Percentiles rank a stretch among this genome's conserved stretches.
These are phyloP conservation scores for Caenorhabditis tropicalis DNA, from an alignment of 1,140 invertebrate species.

Conservation along the genomic window DNA sequence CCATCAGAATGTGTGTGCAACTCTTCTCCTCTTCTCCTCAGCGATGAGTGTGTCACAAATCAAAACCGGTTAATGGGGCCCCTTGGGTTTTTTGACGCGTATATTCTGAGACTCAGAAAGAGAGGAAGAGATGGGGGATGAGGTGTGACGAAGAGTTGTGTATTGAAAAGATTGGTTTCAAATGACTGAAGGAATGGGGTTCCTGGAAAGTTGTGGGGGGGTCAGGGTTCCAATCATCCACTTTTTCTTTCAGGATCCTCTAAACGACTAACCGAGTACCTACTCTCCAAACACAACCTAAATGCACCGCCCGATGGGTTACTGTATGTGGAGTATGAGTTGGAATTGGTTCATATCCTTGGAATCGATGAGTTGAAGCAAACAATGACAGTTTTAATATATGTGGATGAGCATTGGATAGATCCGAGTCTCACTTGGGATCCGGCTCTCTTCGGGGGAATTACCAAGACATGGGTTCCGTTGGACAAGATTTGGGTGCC, in stretches of 20 bases:
- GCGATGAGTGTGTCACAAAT: neutral
- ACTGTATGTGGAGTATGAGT: conserved; percentile 64
- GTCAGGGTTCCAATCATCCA: too few species aligned
- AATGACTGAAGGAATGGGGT: too few species aligned
- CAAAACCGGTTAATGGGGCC: neutral
- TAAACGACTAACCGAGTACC: conserved; percentile 58
- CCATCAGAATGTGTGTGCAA: too few species aligned
- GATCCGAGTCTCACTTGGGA: conserved; percentile 72
- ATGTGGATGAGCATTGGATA: conserved; percentile 68
- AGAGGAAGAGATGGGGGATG: neutral
- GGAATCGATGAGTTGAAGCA: conserved; percentile 69
- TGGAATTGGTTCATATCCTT: conserved; percentile 66
- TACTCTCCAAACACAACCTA: conserved; percentile 57
- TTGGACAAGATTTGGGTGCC: conserved; percentile 69
- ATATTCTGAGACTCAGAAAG: too few species aligned
- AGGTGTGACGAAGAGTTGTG: neutral
- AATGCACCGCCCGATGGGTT: conserved; percentile 65
- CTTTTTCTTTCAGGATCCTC: conserved; percentile 57
- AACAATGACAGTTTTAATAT: conserved; percentile 68
- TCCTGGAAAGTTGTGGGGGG: too few species aligned
- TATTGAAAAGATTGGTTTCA: neutral
- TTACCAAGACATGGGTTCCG: conserved; percentile 70
- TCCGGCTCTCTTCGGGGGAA: conserved; percentile 64
- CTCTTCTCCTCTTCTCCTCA: too few species aligned
- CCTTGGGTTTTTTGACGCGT: neutral